Percentiles rank a stretch among this genome's conserved stretches.
Conservation (phyloP, 1,140 invertebrate species). For the Micrasema longulum region DNA sequence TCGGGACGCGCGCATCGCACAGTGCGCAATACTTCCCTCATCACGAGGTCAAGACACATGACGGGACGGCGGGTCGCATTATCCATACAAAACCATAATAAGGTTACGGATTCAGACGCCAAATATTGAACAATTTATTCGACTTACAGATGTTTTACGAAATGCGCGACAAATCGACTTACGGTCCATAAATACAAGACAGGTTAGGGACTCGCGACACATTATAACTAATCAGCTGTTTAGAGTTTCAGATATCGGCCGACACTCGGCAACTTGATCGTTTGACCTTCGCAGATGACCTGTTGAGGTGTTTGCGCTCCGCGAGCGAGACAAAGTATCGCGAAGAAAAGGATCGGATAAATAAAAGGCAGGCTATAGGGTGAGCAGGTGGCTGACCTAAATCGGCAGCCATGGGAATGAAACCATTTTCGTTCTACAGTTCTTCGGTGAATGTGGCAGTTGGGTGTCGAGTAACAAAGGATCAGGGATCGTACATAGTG, state of each 20-base stretch:
- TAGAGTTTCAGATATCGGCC: not conserved
- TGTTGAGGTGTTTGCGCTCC: conserved; percentile 19
- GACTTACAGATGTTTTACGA: too few species aligned
- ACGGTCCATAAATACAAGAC: too few species aligned
- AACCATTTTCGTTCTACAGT: not conserved
- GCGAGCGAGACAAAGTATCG: conserved; percentile 25
- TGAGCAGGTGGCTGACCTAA: conserved; percentile 38
- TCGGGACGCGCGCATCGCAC: conserved; percentile 11
- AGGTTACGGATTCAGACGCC: too few species aligned
- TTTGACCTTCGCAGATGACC: conserved; percentile 24
- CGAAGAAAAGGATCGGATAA: conserved; percentile 7
- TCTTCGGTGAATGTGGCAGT: conserved; percentile 17
- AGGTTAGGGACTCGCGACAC: too few species aligned
- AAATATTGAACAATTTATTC: too few species aligned
- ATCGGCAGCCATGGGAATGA: conserved; percentile 22
- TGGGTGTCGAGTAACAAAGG: conserved; percentile 17
- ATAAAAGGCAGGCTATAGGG: conserved; percentile 7
- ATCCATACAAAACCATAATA: too few species aligned
- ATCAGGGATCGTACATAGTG: conserved; percentile 6
- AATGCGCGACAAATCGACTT: too few species aligned
- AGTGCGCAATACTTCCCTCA: conserved; percentile 12
- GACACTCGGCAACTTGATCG: conserved; percentile 8
- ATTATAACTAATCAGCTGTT: too few species aligned
- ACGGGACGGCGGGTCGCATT: not conserved
- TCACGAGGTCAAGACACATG: conserved; percentile 26